A percentile compares a stretch with the other conserved stretches of the same genome.
Evolutionary conservation across 2,888 invertebrate species (phyloP).

Genomic region (Aethes cnicana): DNA sequence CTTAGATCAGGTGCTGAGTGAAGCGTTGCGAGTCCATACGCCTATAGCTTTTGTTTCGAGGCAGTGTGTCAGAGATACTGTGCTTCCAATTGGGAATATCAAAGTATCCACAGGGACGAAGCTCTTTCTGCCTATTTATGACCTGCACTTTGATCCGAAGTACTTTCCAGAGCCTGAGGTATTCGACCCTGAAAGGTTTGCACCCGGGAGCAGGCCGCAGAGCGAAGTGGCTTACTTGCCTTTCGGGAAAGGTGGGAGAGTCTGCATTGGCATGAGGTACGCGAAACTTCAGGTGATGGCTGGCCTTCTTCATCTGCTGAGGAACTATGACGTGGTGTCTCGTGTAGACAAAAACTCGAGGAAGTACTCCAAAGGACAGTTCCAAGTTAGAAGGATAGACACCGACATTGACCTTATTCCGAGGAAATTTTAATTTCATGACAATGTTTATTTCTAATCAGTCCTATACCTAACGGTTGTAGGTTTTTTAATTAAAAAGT

Average conservation of each 20-base stretch:
- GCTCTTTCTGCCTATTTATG: conserved; percentile 53
- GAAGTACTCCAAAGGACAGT: conserved; percentile 40
- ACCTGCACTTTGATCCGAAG: conserved; percentile 64
- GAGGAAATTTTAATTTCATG: conserved; percentile 29
- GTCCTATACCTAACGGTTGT: too few relatives aligned
- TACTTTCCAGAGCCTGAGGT: conserved; percentile 66
- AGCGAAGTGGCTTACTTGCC: conserved; percentile 58
- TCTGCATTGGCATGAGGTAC: conserved; percentile 65
- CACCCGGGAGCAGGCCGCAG: conserved; percentile 39
- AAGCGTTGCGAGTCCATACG: conserved; percentile 54
- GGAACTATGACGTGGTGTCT: conserved; percentile 6
- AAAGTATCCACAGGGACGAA: conserved; percentile 53
- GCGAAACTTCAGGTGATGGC: conserved; percentile 50
- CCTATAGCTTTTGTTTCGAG: conserved; percentile 41
- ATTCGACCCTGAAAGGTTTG: conserved; percentile 67
- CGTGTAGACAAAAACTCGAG: background rate
- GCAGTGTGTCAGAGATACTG: conserved; percentile 1
- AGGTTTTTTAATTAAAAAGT: too few relatives aligned
- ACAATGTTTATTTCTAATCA: too few relatives aligned
- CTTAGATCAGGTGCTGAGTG: conserved; percentile 53
- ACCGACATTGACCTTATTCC: conserved; percentile 47
- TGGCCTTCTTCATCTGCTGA: conserved; percentile 23
- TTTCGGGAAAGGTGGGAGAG: conserved; percentile 69
- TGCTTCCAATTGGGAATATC: conserved; percentile 57
- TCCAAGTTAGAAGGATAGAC: conserved; percentile 50